Evolutionary conservation across 2,888 invertebrate genomes (phyloP).

Genomic region (Parnassius mnemosyne): DNA sequence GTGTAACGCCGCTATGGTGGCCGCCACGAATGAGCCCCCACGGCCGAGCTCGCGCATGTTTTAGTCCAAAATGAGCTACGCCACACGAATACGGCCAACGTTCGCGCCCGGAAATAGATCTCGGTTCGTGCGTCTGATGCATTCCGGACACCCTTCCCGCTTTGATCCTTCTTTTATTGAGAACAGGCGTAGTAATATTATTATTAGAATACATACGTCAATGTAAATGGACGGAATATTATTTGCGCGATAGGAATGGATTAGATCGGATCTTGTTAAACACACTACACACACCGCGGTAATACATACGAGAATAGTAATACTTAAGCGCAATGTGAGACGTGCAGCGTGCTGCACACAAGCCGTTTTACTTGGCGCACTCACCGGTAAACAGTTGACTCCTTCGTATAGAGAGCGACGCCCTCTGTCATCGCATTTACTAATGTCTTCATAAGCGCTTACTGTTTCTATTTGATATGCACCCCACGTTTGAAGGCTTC

Average conservation of each 20-base stretch:
- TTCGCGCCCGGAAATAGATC: conserved; percentile 77
- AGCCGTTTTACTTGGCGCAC: conserved; percentile 62
- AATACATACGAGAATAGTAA: conserved; percentile 32
- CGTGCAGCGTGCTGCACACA: conserved; percentile 56
- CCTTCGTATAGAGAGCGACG: conserved; percentile 72
- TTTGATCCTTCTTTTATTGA: conserved; percentile 52
- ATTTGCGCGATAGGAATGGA: conserved; percentile 32
- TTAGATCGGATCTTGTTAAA: conserved; percentile 39
- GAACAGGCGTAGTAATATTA: conserved; percentile 24
- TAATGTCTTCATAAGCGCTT: conserved; percentile 44
- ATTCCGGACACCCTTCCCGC: conserved; percentile 65
- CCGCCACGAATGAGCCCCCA: conserved; percentile 82
- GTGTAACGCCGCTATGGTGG: conserved; percentile 75
- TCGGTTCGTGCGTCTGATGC: conserved; percentile 65
- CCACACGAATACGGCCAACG: conserved; percentile 70
- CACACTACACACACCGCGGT: conserved; percentile 34
- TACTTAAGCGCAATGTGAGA: conserved; percentile 45
- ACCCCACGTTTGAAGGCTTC: conserved; percentile 41
- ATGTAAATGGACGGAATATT: conserved; percentile 28
- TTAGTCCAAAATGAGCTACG: conserved; percentile 73
- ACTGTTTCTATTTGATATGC: conserved; percentile 43
- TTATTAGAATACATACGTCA: conserved; percentile 25
- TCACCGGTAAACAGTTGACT: conserved; percentile 72
- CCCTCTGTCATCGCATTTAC: conserved; percentile 52
- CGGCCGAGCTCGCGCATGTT: conserved; percentile 79